A percentile compares a stretch with the other conserved stretches of the same genome.
These are phyloP conservation scores for Eulemur rubriventer DNA, from an alignment of 2,797 vertebrate species.

Conservation along the genomic window DNA sequence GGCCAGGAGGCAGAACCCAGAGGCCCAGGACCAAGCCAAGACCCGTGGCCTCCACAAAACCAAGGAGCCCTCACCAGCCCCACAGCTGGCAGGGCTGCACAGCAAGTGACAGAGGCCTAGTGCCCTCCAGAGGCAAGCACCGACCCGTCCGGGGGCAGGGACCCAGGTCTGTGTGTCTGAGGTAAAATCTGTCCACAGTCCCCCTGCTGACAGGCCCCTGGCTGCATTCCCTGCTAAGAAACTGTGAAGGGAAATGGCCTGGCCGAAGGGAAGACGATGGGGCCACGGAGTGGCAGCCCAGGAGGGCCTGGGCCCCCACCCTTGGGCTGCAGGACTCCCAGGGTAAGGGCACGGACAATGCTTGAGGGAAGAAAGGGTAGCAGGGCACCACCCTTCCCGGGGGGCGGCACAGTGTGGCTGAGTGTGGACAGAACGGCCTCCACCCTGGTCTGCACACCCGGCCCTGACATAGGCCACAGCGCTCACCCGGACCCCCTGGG, in stretches of 20 bases:
- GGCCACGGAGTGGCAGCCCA: neutral
- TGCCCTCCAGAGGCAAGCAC: neutral
- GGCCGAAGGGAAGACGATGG: neutral
- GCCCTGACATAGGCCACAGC: neutral
- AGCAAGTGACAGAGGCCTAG: neutral
- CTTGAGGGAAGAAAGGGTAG: neutral
- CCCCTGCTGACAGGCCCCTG: neutral
- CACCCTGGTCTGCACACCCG: neutral
- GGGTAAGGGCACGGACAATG: neutral
- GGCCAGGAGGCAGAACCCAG: neutral
- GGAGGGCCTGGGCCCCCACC: neutral
- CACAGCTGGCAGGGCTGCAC: neutral
- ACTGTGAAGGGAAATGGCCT: neutral
- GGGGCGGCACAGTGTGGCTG: neutral
- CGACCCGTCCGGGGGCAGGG: neutral
- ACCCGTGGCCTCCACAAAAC: neutral
- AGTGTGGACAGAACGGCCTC: neutral
- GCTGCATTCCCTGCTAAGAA: neutral
- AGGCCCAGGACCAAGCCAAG: neutral
- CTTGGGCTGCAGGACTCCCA: neutral
- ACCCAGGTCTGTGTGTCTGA: neutral
- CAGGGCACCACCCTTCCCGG: rapidly evolving
- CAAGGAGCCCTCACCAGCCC: neutral
- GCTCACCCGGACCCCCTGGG: neutral
- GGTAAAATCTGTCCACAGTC: neutral